Conservation (phyloP, 2,113 vertebrate species). For the Nothobranchius furzeri region DNA sequence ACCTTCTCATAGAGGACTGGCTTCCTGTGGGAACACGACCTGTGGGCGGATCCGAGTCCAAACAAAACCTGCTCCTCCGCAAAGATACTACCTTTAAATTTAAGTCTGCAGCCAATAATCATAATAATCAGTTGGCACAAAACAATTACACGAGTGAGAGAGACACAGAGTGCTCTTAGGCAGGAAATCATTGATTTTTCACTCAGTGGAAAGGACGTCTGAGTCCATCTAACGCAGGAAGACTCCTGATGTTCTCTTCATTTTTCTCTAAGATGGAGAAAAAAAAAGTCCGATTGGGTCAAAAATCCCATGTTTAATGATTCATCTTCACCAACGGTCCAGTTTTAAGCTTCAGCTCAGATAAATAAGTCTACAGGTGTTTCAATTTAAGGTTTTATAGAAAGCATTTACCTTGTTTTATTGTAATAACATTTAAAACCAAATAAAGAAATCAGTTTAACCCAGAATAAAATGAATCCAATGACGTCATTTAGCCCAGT, state of each 20-base stretch:
- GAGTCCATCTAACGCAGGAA: not conserved
- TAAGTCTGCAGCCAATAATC: not conserved
- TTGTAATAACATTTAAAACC: too few species aligned
- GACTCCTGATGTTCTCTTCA: not conserved
- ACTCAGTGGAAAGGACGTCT: not conserved
- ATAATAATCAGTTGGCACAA: not conserved
- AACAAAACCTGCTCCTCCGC: not conserved
- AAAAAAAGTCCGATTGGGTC: too few species aligned
- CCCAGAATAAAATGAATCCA: too few species aligned
- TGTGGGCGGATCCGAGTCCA: not conserved
- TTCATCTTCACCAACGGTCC: too few species aligned
- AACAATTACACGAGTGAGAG: not conserved
- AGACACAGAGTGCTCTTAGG: not conserved
- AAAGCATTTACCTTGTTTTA: too few species aligned
- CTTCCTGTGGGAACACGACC: not conserved
- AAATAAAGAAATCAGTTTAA: too few species aligned
- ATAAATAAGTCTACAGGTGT: too few species aligned
- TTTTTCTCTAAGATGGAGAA: not conserved
- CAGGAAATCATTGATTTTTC: constrained; percentile 1
- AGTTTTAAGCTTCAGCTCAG: too few species aligned
- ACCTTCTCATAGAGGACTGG: constrained; percentile 2
- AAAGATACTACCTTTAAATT: not conserved
- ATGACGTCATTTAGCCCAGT: too few species aligned
- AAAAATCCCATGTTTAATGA: too few species aligned
- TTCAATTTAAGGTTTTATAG: too few species aligned